Evolutionary conservation across 2,797 vertebrate genomes (phyloP).

Genomic region (Borostomias antarcticus): DNA sequence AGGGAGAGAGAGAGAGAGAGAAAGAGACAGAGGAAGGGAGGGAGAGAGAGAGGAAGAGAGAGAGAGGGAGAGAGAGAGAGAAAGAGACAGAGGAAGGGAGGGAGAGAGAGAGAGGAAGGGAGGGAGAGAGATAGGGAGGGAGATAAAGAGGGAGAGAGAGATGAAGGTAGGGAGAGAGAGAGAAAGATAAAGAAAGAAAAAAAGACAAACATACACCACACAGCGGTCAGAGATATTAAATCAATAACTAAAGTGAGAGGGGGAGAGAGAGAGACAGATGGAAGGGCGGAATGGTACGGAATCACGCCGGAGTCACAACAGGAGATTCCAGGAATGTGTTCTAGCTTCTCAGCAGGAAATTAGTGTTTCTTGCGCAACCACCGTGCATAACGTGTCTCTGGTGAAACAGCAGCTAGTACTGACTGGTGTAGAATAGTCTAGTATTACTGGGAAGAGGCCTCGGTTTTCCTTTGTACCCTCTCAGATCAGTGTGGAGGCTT

Average conservation of each 20-base stretch:
- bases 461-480: neutral
- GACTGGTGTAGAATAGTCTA: no score
- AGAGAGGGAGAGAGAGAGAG: neutral
- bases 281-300: conserved; percentile 19
- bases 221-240: no score
- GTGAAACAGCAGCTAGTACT: neutral
- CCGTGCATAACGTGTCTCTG: neutral
- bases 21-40: neutral
- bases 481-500: neutral
- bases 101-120: neutral
- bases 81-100: neutral
- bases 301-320: conserved; percentile 14
- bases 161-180: neutral
- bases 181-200: neutral
- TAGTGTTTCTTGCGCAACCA: conserved; percentile 5
- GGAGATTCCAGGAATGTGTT: conserved; percentile 20
- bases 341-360: neutral
- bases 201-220: no score
- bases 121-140: neutral
- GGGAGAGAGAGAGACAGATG: conserved; percentile 1
- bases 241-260: no score
- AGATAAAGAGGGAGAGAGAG: neutral
- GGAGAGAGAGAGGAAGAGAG: no score
- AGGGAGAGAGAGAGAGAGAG: conserved; percentile 2
- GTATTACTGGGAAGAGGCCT: neutral